Base-by-base conservation (phyloP, 2,888 invertebrate genomes). In the Ganaspis brasiliensis region DNA sequence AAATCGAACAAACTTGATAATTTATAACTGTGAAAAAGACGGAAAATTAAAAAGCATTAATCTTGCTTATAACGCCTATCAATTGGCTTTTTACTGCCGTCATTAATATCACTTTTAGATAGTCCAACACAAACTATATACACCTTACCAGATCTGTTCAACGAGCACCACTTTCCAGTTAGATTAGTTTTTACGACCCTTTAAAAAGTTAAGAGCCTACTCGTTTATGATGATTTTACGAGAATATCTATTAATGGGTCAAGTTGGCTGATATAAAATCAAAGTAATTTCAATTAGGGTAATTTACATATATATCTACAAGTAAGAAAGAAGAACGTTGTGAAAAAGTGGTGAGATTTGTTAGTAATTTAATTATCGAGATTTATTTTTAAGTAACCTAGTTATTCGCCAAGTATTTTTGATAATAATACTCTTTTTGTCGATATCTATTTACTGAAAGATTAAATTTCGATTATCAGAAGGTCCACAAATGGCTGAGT, bases 101-200 rank as follows among this genome's bases (percentile, higher is more conserved):
- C 40, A 21, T 67, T 67, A 45, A 67, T 45, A 40, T 45, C 45
- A 67, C 45, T 67, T 63, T 67, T 67, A 67, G 24, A 67, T 67
- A 24, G 45, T 9, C 24, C 67, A 67, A 67, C 10, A 19, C 16
- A 19, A 61, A 35, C 31, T 35, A 61, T 31, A 26, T 35, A n/a
- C 21, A 63, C 24, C 24, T 24, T 67, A 10, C 37, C 12, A 40
- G 40, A 40, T 40, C 45, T 45, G n/a, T 14, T 40, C 21, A 67
- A 67, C 40, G 40, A 67, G 2, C 40, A 12, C 21, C 24, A 45
- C 24, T 67, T 67, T 67, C 45, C 21, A 67, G 45, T 67, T 45
- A 24, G 45, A 67, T 67, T 67, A 67, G 14, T 45, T 45, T 67
- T 45, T 26, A 67, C 21, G 24, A 21, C 24, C 21, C 37, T 12